Conservation (phyloP, 2,888 invertebrate species). For the Tenodera sinensis region DNA sequence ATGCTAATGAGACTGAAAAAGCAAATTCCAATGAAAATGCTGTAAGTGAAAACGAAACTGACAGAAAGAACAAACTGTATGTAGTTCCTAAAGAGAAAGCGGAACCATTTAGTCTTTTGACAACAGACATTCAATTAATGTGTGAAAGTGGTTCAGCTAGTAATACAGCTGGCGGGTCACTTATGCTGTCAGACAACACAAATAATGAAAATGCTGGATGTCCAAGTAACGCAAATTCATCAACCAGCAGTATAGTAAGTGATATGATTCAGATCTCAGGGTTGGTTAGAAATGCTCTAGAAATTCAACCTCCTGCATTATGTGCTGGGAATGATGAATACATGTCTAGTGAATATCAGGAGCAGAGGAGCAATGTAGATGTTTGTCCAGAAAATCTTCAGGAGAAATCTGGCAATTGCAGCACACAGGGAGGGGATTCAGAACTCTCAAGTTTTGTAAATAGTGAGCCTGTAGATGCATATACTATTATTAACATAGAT, state of each 20-base stretch:
- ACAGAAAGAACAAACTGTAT: neutral
- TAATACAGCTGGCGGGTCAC: too few species aligned
- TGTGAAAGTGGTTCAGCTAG: neutral
- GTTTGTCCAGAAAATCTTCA: neutral
- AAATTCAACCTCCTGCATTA: slow-evolving; percentile 6
- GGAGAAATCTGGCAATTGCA: neutral
- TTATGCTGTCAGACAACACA: neutral
- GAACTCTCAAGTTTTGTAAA: neutral
- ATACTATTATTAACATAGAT: slow-evolving; percentile 49
- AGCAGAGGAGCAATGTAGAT: neutral
- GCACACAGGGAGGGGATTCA: neutral
- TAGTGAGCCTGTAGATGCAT: neutral
- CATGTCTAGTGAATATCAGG: neutral
- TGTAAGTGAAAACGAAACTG: too few species aligned
- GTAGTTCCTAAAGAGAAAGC: neutral
- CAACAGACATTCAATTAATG: neutral
- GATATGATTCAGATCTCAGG: slow-evolving; percentile 4
- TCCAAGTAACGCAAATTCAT: neutral
- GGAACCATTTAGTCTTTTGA: neutral
- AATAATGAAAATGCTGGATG: neutral
- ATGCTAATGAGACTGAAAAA: neutral
- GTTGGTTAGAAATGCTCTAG: neutral
- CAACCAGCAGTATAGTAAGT: neutral
- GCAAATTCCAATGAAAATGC: neutral
- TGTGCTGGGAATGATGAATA: neutral